Evolutionary conservation across 2,113 vertebrate species (phyloP).

Genomic region (Typhlomys cinereus): DNA sequence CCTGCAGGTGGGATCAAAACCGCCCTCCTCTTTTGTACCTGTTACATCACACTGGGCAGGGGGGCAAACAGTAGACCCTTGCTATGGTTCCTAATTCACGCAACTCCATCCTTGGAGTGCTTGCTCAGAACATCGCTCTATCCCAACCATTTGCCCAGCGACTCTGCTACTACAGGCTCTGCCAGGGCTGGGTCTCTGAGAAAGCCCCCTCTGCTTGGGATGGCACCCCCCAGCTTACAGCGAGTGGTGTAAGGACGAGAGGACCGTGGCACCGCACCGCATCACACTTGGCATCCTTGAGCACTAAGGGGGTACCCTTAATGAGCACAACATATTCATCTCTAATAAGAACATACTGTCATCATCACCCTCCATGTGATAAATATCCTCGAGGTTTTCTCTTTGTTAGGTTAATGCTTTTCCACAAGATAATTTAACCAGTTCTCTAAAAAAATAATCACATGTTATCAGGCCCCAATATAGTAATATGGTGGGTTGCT

Average conservation of each 20-base stretch:
- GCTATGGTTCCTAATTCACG: not conserved
- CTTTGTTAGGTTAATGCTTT: slow-evolving; percentile 82
- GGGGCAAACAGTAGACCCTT: not conserved
- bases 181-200: not conserved
- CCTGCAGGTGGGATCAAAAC: not conserved
- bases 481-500: not conserved
- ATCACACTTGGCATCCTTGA: slow-evolving; percentile 49
- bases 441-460: slow-evolving; percentile 82
- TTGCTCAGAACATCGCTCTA: not conserved
- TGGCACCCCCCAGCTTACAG: not conserved
- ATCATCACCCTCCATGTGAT: slow-evolving; percentile 77
- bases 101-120: not conserved
- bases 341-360: slow-evolving; percentile 76
- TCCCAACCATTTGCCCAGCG: not conserved
- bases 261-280: slow-evolving; percentile 10
- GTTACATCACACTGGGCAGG: not conserved
- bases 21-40: not conserved
- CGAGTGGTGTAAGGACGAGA: not conserved
- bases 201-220: not conserved
- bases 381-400: slow-evolving; percentile 76
- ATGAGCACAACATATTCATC: slow-evolving; percentile 75
- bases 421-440: slow-evolving; percentile 77
- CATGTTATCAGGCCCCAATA: slow-evolving; percentile 75
- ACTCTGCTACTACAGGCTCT: not conserved
- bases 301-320: slow-evolving; percentile 77